phyloP scores from a whole-genome alignment of 2,113 vertebrate species.

The Tachysurus vachellii region DNA sequence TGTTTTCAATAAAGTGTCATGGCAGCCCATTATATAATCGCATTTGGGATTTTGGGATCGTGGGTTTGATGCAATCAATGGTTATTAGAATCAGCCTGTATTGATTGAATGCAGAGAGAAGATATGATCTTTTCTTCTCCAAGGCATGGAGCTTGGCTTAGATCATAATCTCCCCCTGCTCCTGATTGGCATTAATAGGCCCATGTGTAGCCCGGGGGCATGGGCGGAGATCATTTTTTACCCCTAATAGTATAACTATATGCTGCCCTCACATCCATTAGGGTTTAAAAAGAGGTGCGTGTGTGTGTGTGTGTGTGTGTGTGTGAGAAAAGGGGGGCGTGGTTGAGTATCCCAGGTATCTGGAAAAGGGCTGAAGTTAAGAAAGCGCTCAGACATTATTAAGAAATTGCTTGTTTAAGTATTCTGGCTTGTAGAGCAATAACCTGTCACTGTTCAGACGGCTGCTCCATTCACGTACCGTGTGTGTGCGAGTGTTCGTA shows the following conservation, averaged over 20 bases:
- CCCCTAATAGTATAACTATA: conserved; percentile 55
- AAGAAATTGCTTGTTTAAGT: neutral
- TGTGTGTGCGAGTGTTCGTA: conserved; percentile 33
- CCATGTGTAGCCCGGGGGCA: conserved; percentile 40
- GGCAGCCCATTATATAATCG: conserved; percentile 75
- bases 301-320: neutral
- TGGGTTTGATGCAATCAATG: conserved; percentile 79
- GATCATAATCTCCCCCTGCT: conserved; percentile 42
- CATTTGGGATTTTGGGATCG: conserved; percentile 76
- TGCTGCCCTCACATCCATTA: conserved; percentile 49
- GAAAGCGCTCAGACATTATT: conserved; percentile 15
- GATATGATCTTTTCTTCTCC: conserved; percentile 66
- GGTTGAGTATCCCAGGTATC: neutral
- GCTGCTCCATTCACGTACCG: neutral
- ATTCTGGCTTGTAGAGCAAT: neutral
- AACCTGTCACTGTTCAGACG: neutral
- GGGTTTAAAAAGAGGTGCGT: neutral
- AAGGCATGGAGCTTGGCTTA: conserved; percentile 46
- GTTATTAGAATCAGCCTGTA: conserved; percentile 76
- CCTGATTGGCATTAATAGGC: conserved; percentile 54
- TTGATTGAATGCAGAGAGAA: conserved; percentile 77
- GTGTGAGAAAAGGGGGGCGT: neutral
- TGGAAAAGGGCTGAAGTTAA: conserved; percentile 7
- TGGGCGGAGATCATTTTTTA: conserved; percentile 58
- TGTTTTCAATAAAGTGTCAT: conserved; percentile 82